phyloP scores from a whole-genome alignment of 2,888 invertebrate genomes.

The Omphaloscelis lunosa region DNA sequence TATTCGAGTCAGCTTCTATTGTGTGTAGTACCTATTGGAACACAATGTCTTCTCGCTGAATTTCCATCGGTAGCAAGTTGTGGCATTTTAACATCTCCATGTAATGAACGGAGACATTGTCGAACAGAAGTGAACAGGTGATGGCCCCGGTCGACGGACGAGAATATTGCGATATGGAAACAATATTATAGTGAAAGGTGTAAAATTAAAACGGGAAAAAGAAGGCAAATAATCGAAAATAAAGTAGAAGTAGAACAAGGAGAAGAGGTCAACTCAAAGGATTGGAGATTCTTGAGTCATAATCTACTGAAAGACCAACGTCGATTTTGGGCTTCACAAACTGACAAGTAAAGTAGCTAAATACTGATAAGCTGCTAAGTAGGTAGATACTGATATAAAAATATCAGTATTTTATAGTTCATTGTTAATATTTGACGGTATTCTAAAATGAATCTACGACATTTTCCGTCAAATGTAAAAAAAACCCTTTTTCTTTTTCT shows the following conservation, averaged over 20 bases:
- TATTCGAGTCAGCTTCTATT: constrained; percentile 58
- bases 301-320: too few species aligned
- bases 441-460: too few species aligned
- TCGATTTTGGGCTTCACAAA: neutral
- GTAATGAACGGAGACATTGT: constrained; percentile 75
- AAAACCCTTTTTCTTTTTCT: neutral
- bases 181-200: constrained; percentile 1
- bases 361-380: too few species aligned
- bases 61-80: constrained; percentile 68
- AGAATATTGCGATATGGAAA: constrained; percentile 25
- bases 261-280: neutral
- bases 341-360: neutral
- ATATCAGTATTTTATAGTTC: too few species aligned
- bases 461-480: neutral
- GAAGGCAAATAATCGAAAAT: too few species aligned
- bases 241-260: neutral
- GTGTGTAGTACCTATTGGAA: constrained; percentile 35
- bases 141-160: constrained; percentile 33
- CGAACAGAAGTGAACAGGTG: constrained; percentile 72
- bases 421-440: too few species aligned
- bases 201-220: neutral
- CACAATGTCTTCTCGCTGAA: constrained; percentile 73
- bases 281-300: neutral
- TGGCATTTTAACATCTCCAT: constrained; percentile 69
- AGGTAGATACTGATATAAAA: too few species aligned